Evolutionary conservation across 1,140 invertebrate species (phyloP).

Genomic region (Psilanteris sp.): DNA sequence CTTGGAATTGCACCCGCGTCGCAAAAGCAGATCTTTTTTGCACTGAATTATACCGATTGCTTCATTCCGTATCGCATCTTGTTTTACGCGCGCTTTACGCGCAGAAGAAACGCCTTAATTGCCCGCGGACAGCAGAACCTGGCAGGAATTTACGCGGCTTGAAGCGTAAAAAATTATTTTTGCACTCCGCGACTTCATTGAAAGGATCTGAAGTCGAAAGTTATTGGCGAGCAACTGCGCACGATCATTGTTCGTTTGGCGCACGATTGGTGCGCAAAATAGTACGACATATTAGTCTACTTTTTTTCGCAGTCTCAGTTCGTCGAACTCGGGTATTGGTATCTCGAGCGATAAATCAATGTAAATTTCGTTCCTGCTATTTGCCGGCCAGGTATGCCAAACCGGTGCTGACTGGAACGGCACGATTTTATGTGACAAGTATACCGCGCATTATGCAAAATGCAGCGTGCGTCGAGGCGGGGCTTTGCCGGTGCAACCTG

Average conservation of each 20-base stretch:
- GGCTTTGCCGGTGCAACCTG: slow-evolving; percentile 70
- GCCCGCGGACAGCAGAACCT: too few relatives aligned
- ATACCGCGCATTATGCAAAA: slow-evolving; percentile 62
- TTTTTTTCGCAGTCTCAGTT: slow-evolving; percentile 62
- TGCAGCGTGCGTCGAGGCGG: slow-evolving; percentile 57
- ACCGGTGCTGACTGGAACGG: slow-evolving; percentile 64
- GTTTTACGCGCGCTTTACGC: too few relatives aligned
- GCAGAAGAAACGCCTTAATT: too few relatives aligned
- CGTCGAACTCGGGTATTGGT: slow-evolving; percentile 62
- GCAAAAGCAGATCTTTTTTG: too few relatives aligned
- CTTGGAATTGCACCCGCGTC: too few relatives aligned
- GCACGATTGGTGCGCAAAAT: slow-evolving; percentile 47
- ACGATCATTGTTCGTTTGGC: slow-evolving; percentile 32
- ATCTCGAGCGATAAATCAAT: slow-evolving; percentile 66
- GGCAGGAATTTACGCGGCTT: too few relatives aligned
- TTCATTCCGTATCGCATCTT: too few relatives aligned
- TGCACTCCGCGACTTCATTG: too few relatives aligned
- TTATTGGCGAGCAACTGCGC: slow-evolving; percentile 5
- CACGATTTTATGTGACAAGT: slow-evolving; percentile 62
- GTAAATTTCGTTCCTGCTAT: slow-evolving; percentile 67
- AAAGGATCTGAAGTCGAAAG: not conserved
- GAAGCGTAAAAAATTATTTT: not conserved
- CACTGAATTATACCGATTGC: too few relatives aligned
- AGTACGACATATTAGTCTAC: slow-evolving; percentile 63
- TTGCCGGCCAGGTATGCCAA: slow-evolving; percentile 62